A percentile compares a stretch with the other conserved stretches of the same genome.
phyloP scores from a whole-genome alignment of 2,113 vertebrate genomes.

The Dromiciops gliroides region DNA sequence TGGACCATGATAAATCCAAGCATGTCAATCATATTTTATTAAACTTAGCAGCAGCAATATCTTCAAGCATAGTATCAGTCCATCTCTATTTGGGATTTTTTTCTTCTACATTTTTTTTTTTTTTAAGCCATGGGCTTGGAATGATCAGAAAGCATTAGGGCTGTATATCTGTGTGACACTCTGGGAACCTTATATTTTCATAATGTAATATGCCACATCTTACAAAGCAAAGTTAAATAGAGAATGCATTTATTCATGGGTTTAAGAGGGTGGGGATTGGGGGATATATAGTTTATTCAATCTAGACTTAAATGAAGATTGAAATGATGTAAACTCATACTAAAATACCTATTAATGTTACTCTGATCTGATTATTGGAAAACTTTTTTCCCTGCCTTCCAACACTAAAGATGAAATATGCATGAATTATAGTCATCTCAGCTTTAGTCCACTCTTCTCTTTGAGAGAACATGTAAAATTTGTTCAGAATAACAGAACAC shows the following conservation, averaged over 20 bases:
- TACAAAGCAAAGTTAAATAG: constrained; percentile 65
- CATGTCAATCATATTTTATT: constrained; percentile 85
- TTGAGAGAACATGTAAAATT: background rate
- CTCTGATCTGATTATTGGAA: constrained; percentile 14
- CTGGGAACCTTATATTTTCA: constrained; percentile 67
- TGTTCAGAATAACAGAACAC: background rate
- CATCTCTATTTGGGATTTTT: constrained; percentile 82
- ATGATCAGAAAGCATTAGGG: constrained; percentile 72
- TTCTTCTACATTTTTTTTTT: constrained; percentile 49
- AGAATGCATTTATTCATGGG: constrained; percentile 59
- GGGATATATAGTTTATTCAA: background rate
- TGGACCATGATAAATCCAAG: constrained; percentile 78
- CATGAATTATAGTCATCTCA: background rate
- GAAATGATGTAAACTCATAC: constrained; percentile 41
- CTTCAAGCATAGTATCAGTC: constrained; percentile 74
- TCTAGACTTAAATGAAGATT: constrained; percentile 59
- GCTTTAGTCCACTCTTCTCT: constrained; percentile 12
- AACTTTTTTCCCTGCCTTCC: constrained; percentile 40
- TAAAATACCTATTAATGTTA: constrained; percentile 28
- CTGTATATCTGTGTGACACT: constrained; percentile 66
- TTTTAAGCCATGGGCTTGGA: constrained; percentile 65
- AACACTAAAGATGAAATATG: constrained; percentile 29
- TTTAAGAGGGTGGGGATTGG: background rate
- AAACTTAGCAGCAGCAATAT: constrained; percentile 81
- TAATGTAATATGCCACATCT: constrained; percentile 49